Base-by-base conservation (phyloP, 1,140 invertebrate species). In the Drosophila sp. region DNA sequence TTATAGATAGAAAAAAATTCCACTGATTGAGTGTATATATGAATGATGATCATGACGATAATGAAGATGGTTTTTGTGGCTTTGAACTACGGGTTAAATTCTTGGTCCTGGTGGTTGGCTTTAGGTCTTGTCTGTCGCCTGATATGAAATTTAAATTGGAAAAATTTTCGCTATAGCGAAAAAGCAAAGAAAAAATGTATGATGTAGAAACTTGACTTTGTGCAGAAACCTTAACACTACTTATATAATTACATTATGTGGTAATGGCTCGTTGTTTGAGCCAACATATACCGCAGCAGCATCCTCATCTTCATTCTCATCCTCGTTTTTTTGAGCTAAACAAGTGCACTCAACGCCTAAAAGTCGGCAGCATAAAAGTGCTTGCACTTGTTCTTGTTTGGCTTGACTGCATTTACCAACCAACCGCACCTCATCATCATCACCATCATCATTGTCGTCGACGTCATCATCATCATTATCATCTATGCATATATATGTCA, bases 341-440 rank as follows among this genome's bases (percentile, higher is more conserved):
- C 32, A 58, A 58, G 32, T 58, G 35, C 56, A 25, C n/a, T 38
- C 56, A 58, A 58, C 56, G 56, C 56, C 56, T 58, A 58, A 58
- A 58, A 58, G 56, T 58, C 56, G 17, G 56, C 56, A 25, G 32
- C 56, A 58, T 58, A 58, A 38, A 50, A 50, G 23, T 27, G 44
- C 44, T 50, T 50, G 44, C 44, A 50, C 25, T 50, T 50, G 44
- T 50, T 50, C 44, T 50, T 50, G 44, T 50, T 50, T 50, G 23
- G 44, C 44, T 50, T 50, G 44, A 50, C 17, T 50, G 44, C 44
- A 50, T 50, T 50, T 50, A 50, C 23, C 44, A 27, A 50, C 44
- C 7, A 50, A 50, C 44, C 23, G 2, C 23, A 50, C 44, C 44
- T 50, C 44, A 47, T 44, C 41, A 44, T 44, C 41, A 33, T 33